Conservation (phyloP, 2,113 vertebrate genomes). For the Vombatus ursinus region DNA sequence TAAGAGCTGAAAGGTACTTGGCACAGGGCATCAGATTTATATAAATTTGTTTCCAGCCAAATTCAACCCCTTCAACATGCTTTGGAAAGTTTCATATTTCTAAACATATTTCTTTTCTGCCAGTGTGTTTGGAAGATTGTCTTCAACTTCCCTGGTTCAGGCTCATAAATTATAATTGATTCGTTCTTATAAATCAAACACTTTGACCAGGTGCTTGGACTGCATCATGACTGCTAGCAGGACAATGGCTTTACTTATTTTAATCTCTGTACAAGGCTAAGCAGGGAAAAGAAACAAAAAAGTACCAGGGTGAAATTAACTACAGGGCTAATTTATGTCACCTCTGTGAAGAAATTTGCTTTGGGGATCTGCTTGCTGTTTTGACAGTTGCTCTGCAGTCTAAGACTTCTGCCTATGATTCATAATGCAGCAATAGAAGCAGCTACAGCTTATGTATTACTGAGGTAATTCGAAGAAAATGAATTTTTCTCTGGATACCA, state of each 20-base stretch:
- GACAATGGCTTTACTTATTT: conserved; percentile 54
- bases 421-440: conserved; percentile 64
- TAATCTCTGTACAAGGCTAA: conserved; percentile 38
- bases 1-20: conserved; percentile 31
- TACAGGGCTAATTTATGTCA: conserved; percentile 51
- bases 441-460: conserved; percentile 66
- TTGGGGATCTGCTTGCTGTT: conserved; percentile 28
- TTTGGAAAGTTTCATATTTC: conserved; percentile 47
- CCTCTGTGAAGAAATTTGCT: conserved; percentile 46
- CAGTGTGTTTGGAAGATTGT: conserved; percentile 71
- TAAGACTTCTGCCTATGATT: conserved; percentile 60
- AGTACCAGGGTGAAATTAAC: conserved; percentile 43
- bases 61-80: conserved; percentile 39
- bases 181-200: conserved; percentile 50
- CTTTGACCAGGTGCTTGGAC: conserved; percentile 60
- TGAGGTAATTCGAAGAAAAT: conserved; percentile 72
- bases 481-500: conserved; percentile 69
- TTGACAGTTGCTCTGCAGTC: conserved; percentile 51
- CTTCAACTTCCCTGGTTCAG: conserved; percentile 63
- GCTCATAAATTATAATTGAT: conserved; percentile 59
- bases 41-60: conserved; percentile 56
- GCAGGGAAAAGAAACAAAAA: background rate
- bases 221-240: conserved; percentile 46
- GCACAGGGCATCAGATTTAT: conserved; percentile 17
- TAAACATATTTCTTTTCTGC: conserved; percentile 58